Evolutionary conservation across 2,113 vertebrate species (phyloP).

Genomic region (Rhabdornis inornatus): DNA sequence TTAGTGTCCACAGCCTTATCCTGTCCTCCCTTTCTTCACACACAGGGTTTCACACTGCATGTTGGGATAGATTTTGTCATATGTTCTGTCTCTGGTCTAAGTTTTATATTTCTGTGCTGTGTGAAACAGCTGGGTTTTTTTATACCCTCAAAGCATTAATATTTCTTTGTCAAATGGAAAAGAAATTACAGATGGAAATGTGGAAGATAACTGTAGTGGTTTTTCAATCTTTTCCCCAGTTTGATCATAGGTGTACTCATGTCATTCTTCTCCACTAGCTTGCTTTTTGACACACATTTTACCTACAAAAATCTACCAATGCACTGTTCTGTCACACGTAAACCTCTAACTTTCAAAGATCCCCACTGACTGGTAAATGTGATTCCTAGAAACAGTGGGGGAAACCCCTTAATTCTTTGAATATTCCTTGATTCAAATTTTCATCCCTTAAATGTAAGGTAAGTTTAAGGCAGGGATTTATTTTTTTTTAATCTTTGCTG

Average conservation of each 20-base stretch:
- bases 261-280: background rate
- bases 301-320: background rate
- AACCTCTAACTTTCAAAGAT: background rate
- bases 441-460: background rate
- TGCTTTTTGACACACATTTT: background rate
- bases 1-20: background rate
- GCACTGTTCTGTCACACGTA: background rate
- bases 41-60: background rate
- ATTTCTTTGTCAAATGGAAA: background rate
- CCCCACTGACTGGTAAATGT: background rate
- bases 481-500: background rate
- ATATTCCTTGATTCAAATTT: background rate
- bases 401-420: background rate
- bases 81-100: background rate
- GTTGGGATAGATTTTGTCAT: background rate
- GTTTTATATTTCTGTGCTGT: background rate
- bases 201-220: background rate
- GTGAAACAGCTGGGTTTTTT: background rate
- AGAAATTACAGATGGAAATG: background rate
- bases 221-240: background rate
- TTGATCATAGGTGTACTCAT: background rate
- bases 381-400: background rate
- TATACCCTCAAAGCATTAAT: background rate
- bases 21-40: background rate
- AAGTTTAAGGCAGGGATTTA: background rate